phyloP scores from a whole-genome alignment of 2,888 invertebrate genomes.

The Drosophila multiciliata region DNA sequence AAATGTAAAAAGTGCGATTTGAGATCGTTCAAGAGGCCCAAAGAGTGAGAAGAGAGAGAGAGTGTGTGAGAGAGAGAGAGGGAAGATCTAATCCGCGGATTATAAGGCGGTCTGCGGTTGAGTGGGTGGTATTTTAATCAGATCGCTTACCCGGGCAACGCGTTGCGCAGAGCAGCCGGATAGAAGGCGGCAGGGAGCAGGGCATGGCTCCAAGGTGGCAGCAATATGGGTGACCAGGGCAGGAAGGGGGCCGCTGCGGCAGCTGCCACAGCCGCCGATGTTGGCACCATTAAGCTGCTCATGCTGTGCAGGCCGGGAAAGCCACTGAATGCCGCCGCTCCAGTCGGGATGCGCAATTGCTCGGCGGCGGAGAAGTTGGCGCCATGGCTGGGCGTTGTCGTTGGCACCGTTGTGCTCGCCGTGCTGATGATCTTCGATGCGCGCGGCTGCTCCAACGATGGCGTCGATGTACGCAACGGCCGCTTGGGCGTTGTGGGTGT shows the following conservation, averaged over 20 bases:
- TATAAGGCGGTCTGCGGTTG: neutral
- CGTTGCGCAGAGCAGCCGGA: conserved; percentile 89
- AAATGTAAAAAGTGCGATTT: neutral
- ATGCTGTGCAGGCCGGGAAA: conserved; percentile 82
- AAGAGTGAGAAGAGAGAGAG: neutral
- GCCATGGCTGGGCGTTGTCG: conserved; percentile 53
- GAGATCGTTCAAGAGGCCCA: neutral
- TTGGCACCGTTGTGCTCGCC: conserved; percentile 76
- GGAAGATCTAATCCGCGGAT: neutral
- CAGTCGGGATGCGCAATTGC: conserved; percentile 82
- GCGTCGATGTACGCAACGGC: conserved; percentile 74
- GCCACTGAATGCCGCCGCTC: conserved; percentile 82
- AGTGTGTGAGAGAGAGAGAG: neutral
- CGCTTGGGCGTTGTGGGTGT: conserved; percentile 73
- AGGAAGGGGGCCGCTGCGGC: conserved; percentile 89
- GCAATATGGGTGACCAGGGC: conserved; percentile 90
- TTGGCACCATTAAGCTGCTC: conserved; percentile 84
- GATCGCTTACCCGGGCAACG: conserved; percentile 89
- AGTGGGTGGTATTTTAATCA: neutral
- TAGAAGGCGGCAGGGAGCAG: conserved; percentile 89
- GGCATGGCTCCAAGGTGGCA: conserved; percentile 90
- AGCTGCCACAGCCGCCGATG: conserved; percentile 87
- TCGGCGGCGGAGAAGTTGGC: conserved; percentile 67
- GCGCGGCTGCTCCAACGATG: conserved; percentile 56
- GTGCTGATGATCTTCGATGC: conserved; percentile 58